Base-by-base conservation (phyloP, 2,113 vertebrate genomes). In the Paedocypris sp. region DNA sequence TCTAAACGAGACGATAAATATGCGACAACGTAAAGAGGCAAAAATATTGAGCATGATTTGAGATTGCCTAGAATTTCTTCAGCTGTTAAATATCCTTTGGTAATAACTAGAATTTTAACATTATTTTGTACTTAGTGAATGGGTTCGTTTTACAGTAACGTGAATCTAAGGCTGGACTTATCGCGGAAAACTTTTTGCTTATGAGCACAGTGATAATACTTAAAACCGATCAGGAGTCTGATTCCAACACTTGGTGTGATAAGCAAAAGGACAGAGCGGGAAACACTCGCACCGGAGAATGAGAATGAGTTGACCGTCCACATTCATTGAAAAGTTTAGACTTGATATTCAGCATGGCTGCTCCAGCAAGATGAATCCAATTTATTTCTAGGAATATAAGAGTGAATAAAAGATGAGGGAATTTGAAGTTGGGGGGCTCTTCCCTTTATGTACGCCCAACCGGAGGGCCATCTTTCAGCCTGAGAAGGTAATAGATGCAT, bases 131-230 rank as follows among this genome's bases (percentile, higher is more conserved):
- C 28, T 43, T 58, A 29, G 42, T 39, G 45, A 46, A 46, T 22
- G 61, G 65, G 61, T n/a, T 68, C 61, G 62, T 66, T 50, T 48
- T 52, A 64, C 45, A 42, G 45, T 42, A 50, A 12, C 45, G 68
- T 61, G 67, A 79, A 64, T 39, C 73, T 78, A 82, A 80, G 77
- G 76, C 79, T 77, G 73, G 71, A 79, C 26, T 61, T 51, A 76
- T 73, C 50, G 54, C 58, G 39, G 39, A 51, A 32, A 41, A 56
- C n/a, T 54, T 22, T 69, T 36, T 6, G 56, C 26, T 56, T 49
- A 53, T 59, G 54, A 72, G 43, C 60, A 64, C 67, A 64, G 61
- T 69, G 61, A 63, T 42, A 16, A 46, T 69, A 5, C 15, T 8
- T n/a, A n/a, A n/a, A n/a, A n/a, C n/a, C n/a, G n/a, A n/a, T n/a